phyloP scores from a whole-genome alignment of 2,113 vertebrate genomes.

The Carollia perspicillata region DNA sequence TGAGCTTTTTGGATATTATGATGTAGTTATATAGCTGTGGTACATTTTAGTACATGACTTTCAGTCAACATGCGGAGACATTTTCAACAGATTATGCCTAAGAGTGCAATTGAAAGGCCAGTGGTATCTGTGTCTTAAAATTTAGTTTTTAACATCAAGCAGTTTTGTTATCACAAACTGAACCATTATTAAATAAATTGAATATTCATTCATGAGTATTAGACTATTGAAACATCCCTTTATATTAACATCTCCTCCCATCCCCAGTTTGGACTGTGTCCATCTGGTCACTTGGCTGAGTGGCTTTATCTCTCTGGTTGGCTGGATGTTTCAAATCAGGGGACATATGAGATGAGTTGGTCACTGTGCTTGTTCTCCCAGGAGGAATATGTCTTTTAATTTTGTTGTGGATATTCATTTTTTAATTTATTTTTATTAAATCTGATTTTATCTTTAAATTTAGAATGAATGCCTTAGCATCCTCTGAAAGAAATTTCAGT shows the following conservation, averaged over 20 bases:
- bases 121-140: neutral
- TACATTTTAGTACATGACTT: neutral
- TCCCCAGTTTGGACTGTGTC: neutral
- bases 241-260: neutral
- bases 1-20: neutral
- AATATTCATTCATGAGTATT: neutral
- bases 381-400: neutral
- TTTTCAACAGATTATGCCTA: neutral
- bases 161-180: neutral
- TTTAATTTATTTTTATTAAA: neutral
- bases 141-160: neutral
- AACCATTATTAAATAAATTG: neutral
- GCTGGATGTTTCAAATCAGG: neutral
- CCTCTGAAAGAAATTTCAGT: neutral
- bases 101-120: neutral
- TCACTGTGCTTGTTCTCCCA: neutral
- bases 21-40: neutral
- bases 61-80: neutral
- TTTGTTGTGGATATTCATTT: neutral
- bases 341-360: neutral
- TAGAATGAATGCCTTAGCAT: neutral
- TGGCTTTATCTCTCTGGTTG: neutral
- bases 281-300: neutral
- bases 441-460: slow-evolving; percentile 33
- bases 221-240: neutral